Conservation (phyloP, 2,113 vertebrate species). For the Tragelaphus strepsiceros region DNA sequence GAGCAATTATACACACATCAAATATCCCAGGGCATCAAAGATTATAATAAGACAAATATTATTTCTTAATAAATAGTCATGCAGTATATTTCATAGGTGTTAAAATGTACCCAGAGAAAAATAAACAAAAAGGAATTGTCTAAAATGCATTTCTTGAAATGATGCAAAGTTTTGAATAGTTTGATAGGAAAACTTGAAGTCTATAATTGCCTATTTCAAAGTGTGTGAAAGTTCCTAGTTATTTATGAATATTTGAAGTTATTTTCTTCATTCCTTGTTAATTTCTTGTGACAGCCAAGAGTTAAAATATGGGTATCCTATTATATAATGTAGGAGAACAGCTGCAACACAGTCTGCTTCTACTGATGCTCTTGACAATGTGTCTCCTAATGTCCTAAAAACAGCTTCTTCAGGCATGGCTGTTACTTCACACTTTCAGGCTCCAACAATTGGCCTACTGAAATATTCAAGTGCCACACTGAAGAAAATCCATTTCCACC, state of each 20-base stretch:
- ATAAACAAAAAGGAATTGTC: background rate
- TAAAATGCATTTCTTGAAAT: background rate
- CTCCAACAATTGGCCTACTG: background rate
- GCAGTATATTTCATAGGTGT: background rate
- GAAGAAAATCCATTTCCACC: constrained; percentile 49
- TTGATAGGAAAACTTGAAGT: constrained; percentile 38
- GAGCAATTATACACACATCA: background rate
- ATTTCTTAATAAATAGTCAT: background rate
- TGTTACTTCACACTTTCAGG: constrained; percentile 56
- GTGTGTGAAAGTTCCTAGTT: constrained; percentile 54
- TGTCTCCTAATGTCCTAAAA: constrained; percentile 68
- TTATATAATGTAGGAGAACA: constrained; percentile 66
- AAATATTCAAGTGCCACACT: background rate
- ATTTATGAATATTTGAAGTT: constrained; percentile 70
- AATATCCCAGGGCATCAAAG: background rate
- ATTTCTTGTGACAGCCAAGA: constrained; percentile 72
- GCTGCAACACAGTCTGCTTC: constrained; percentile 54
- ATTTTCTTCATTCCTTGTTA: constrained; percentile 69
- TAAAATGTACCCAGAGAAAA: background rate
- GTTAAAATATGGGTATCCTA: constrained; percentile 66
- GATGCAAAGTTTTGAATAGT: constrained; percentile 35
- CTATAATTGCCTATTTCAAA: constrained; percentile 39
- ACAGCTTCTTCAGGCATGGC: background rate
- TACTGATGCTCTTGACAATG: constrained; percentile 66
- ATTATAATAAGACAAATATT: background rate